phyloP scores from a whole-genome alignment of 2,797 vertebrate species.

The Coranthus polyacanthus region DNA sequence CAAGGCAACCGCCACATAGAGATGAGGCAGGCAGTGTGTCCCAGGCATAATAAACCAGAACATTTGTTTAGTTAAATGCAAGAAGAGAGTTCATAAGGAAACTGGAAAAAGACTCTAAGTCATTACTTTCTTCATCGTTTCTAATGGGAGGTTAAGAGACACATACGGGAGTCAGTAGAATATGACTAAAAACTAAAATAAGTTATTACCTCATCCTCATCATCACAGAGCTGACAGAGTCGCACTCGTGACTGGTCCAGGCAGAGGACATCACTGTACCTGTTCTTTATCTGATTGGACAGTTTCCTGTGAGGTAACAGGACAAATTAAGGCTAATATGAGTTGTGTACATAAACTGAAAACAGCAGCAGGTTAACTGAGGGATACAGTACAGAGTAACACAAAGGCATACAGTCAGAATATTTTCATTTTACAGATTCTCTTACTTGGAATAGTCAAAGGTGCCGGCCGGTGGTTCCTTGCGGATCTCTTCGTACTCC shows the following conservation, averaged over 20 bases:
- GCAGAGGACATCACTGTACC: constrained; percentile 91
- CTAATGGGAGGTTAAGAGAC: too few species aligned
- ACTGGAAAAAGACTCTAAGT: too few species aligned
- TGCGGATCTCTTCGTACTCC: constrained; percentile 91
- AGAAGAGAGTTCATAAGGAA: too few species aligned
- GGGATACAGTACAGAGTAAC: background rate
- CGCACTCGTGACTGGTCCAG: constrained; percentile 89
- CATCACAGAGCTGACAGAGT: constrained; percentile 83
- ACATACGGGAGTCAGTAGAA: too few species aligned
- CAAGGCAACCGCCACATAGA: too few species aligned
- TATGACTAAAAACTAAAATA: too few species aligned
- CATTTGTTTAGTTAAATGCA: too few species aligned
- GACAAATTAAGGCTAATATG: constrained; percentile 3
- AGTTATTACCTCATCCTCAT: constrained; percentile 84
- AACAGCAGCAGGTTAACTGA: background rate
- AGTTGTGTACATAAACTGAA: background rate
- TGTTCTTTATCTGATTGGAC: constrained; percentile 90
- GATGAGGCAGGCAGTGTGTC: too few species aligned
- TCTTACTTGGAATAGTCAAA: constrained; percentile 91
- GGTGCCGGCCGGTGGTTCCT: constrained; percentile 86
- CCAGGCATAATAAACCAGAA: too few species aligned
- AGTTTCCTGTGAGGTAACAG: constrained; percentile 79
- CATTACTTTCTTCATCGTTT: too few species aligned
- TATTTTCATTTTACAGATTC: background rate
- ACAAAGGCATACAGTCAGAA: background rate